These are phyloP conservation scores for Ptilodon capucinus DNA, from an alignment of 2,888 invertebrate species.

Conservation along the genomic window DNA sequence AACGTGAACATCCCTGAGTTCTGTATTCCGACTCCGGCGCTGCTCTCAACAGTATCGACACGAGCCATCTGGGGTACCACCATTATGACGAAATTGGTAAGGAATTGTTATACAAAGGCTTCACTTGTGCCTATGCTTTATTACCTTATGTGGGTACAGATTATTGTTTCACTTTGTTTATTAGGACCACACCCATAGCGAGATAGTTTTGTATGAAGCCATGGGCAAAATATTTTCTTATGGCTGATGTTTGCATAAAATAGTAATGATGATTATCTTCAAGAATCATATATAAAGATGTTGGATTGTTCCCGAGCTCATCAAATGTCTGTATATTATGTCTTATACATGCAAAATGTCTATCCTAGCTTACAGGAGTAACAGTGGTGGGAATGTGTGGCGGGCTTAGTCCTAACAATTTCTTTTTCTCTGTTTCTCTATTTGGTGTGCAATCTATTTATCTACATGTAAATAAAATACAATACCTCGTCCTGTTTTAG, in stretches of 20 bases:
- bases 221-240: not conserved
- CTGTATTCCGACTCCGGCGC: slow-evolving; percentile 56
- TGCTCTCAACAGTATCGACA: slow-evolving; percentile 49
- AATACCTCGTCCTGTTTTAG: no score
- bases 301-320: no score
- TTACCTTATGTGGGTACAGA: slow-evolving; percentile 13
- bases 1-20: slow-evolving; percentile 68
- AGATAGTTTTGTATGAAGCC: not conserved
- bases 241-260: not conserved
- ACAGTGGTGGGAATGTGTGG: no score
- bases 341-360: no score
- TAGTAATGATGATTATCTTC: no score
- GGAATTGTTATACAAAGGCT: slow-evolving; percentile 29
- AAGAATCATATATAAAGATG: no score
- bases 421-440: no score
- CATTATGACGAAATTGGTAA: slow-evolving; percentile 68
- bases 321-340: no score
- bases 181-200: not conserved
- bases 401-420: no score
- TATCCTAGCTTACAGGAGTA: no score
- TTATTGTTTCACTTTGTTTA: not conserved
- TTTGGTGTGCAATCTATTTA: no score
- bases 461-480: no score
- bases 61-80: slow-evolving; percentile 33
- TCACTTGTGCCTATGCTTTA: slow-evolving; percentile 10